phyloP scores from a whole-genome alignment of 37 sponge, comb jelly and placozoan genomes.

The Oscarella lobularis region DNA sequence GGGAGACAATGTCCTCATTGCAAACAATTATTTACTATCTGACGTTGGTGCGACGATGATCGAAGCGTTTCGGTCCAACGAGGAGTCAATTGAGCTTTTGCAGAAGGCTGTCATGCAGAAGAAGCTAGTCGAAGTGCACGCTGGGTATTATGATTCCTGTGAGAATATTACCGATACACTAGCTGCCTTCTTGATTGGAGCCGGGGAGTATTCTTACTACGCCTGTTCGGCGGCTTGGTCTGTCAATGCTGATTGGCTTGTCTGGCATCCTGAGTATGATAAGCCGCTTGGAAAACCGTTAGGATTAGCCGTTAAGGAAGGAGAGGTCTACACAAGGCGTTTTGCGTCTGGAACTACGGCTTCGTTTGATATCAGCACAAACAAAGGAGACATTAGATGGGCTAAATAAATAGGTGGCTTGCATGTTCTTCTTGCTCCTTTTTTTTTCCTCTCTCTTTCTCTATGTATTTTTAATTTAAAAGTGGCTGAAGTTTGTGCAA shows the following conservation, averaged over 20 bases:
- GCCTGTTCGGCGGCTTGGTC: constrained; percentile 9
- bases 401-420: too few relatives aligned
- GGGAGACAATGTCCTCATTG: neutral
- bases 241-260: neutral
- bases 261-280: constrained; percentile 8
- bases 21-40: constrained; percentile 1
- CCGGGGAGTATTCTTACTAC: constrained; percentile 19
- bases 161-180: constrained; percentile 19
- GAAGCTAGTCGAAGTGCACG: constrained; percentile 32
- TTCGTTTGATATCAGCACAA: constrained; percentile 17
- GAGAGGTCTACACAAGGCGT: constrained; percentile 15
- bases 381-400: constrained; percentile 36
- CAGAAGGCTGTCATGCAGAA: constrained; percentile 2
- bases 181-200: constrained; percentile 41
- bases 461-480: too few relatives aligned
- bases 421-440: too few relatives aligned
- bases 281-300: constrained; percentile 30
- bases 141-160: neutral
- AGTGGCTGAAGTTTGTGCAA: too few relatives aligned
- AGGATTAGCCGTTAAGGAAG: constrained; percentile 10
- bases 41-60: constrained; percentile 29
- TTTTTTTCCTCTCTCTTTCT: too few relatives aligned
- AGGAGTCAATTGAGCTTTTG: constrained; percentile 16
- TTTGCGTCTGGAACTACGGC: constrained; percentile 28
- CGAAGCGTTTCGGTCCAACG: constrained; percentile 22